Evolutionary conservation across 2,888 invertebrate species (phyloP).

Genomic region (Peribatodes rhomboidaria): DNA sequence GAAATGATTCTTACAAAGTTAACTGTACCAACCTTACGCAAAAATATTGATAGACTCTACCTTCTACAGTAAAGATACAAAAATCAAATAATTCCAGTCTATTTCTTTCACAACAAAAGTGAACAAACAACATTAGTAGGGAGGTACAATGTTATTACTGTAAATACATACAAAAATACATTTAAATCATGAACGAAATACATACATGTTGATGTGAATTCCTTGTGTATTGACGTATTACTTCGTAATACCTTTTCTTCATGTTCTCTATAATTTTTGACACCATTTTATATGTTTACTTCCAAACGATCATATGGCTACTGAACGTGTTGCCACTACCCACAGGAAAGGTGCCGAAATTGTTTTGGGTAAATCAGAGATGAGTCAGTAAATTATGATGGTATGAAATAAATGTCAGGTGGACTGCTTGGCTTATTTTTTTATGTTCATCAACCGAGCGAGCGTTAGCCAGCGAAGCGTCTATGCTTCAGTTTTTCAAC

Average conservation of each 20-base stretch:
- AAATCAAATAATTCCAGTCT: background rate
- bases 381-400: too few relatives aligned
- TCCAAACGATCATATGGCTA: background rate
- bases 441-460: too few relatives aligned
- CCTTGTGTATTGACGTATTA: background rate
- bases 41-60: too few relatives aligned
- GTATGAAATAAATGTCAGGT: too few relatives aligned
- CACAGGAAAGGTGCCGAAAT: background rate
- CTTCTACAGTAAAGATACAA: too few relatives aligned
- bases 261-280: background rate
- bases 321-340: background rate
- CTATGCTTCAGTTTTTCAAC: too few relatives aligned
- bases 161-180: background rate
- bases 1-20: too few relatives aligned
- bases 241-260: constrained; percentile 7
- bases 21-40: too few relatives aligned
- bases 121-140: too few relatives aligned
- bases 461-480: too few relatives aligned
- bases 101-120: too few relatives aligned
- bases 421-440: too few relatives aligned
- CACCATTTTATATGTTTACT: background rate
- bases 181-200: background rate
- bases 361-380: background rate
- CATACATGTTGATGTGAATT: background rate
- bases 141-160: background rate